Percentiles rank a stretch among this genome's conserved stretches.
phyloP scores from a whole-genome alignment of 2,888 invertebrate species.

The Hyles lineata region DNA sequence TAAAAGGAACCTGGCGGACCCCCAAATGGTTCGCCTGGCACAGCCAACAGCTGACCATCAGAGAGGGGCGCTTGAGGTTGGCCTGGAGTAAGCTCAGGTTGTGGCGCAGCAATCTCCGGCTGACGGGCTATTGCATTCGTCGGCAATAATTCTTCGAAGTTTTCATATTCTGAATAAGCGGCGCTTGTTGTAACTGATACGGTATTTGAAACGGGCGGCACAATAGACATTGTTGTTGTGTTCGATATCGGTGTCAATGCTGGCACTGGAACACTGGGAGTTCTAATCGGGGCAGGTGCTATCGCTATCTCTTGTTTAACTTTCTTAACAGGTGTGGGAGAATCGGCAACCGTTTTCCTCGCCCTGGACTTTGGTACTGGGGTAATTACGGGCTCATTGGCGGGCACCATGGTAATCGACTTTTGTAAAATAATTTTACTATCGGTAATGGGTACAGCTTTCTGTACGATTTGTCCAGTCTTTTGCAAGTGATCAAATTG shows the following conservation, averaged over 20 bases:
- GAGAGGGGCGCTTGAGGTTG: conserved; percentile 65
- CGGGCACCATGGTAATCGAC: conserved; percentile 55
- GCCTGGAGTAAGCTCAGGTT: conserved; percentile 47
- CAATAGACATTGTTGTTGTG: conserved; percentile 45
- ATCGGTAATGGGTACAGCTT: conserved; percentile 60
- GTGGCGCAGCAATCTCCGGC: conserved; percentile 50
- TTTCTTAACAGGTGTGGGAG: conserved; percentile 64
- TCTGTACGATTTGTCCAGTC: conserved; percentile 78
- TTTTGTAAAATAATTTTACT: conserved; percentile 70
- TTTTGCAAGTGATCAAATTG: conserved; percentile 80
- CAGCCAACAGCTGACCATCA: conserved; percentile 88
- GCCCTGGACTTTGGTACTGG: conserved; percentile 60
- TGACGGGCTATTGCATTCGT: conserved; percentile 76
- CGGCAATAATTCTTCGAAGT: conserved; percentile 77
- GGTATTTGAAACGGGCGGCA: conserved; percentile 54
- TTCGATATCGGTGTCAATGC: conserved; percentile 57
- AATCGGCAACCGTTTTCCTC: conserved; percentile 60
- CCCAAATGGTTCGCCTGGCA: conserved; percentile 89
- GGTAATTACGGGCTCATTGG: conserved; percentile 56
- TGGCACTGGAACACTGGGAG: conserved; percentile 46
- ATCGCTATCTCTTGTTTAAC: conserved; percentile 67
- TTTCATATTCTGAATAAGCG: conserved; percentile 67
- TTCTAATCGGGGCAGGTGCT: conserved; percentile 54
- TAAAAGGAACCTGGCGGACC: conserved; percentile 90
- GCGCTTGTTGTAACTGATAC: conserved; percentile 54